Percentiles rank a stretch among this genome's conserved stretches.
Conservation (phyloP, 2,888 invertebrate species). For the Augiades crinisus region DNA sequence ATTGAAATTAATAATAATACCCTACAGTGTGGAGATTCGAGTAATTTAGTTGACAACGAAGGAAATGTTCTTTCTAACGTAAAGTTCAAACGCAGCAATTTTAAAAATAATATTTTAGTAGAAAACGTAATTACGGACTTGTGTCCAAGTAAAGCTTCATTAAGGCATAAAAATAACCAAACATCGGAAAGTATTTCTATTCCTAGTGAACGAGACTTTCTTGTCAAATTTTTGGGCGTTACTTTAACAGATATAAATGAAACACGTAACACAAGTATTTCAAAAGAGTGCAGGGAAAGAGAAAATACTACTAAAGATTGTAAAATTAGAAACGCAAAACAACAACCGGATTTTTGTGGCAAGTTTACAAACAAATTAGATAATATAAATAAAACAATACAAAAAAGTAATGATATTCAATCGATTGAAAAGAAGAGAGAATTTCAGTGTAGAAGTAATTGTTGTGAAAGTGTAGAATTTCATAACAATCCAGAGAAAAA, state of each 20-base stretch:
- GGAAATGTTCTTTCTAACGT: neutral
- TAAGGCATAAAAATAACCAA: conserved; percentile 3
- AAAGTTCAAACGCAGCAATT: neutral
- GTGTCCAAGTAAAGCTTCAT: neutral
- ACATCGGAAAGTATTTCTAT: conserved; percentile 21
- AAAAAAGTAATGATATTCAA: neutral
- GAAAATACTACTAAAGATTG: neutral
- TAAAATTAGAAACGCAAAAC: too few relatives aligned
- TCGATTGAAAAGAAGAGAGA: neutral
- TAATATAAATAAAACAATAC: neutral
- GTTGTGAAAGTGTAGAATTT: neutral
- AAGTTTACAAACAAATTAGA: neutral
- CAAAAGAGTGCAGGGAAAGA: neutral
- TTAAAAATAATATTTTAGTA: neutral
- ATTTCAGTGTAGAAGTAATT: neutral
- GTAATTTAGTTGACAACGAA: neutral
- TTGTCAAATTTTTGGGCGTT: conserved; percentile 64
- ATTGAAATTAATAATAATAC: conserved; percentile 8
- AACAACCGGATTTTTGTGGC: neutral
- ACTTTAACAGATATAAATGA: conserved; percentile 48
- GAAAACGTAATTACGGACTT: neutral
- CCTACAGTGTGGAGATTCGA: neutral
- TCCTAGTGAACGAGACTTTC: conserved; percentile 45
- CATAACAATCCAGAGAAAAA: conserved; percentile 16
- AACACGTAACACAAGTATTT: neutral